Conservation (phyloP, 2,797 vertebrate genomes). For the Pangasius mekongensis region DNA sequence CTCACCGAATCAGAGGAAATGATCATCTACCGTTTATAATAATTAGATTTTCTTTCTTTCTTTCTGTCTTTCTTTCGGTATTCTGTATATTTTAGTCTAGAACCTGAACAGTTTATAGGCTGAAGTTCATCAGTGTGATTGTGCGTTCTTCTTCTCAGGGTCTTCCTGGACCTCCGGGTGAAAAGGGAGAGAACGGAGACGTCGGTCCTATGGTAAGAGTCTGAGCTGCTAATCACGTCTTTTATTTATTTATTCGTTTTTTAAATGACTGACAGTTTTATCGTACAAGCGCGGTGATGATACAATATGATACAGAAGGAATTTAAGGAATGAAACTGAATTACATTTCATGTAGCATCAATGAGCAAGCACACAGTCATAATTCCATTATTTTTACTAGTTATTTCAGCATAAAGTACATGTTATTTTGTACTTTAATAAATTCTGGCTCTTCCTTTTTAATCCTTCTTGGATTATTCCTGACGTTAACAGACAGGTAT, state of each 20-base stretch:
- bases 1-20: too few species aligned
- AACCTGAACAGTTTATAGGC: not conserved
- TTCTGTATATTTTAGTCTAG: not conserved
- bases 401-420: too few species aligned
- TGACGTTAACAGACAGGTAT: not conserved
- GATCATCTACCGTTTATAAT: too few species aligned
- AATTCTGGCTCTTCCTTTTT: not conserved
- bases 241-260: not conserved
- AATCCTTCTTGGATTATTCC: not conserved
- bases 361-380: too few species aligned
- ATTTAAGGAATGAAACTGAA: not conserved
- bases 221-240: not conserved
- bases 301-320: not conserved
- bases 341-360: not conserved
- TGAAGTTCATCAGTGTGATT: not conserved
- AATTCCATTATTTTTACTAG: too few species aligned
- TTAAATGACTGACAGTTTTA: not conserved
- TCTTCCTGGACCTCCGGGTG: conserved; percentile 93
- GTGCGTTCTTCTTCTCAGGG: conserved; percentile 74
- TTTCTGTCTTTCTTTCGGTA: not conserved
- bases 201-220: conserved; percentile 91
- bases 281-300: not conserved
- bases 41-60: not conserved
- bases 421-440: not conserved
- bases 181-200: conserved; percentile 98